These are phyloP conservation scores for Vollenhovia emeryi DNA, from an alignment of 1,140 invertebrate species.

Conservation along the genomic window DNA sequence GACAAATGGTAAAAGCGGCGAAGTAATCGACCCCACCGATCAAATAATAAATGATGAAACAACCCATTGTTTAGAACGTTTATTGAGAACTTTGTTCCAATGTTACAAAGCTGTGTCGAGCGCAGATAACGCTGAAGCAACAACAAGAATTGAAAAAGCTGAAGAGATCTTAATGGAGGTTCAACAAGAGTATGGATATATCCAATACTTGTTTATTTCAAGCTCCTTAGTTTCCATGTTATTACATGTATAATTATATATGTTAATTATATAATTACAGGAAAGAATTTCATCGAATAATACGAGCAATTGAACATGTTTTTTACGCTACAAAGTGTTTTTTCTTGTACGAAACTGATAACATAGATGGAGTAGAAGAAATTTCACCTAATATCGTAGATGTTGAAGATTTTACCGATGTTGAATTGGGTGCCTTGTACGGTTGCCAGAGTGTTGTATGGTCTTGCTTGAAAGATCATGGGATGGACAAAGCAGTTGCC, in stretches of 20 bases:
- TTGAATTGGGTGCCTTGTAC: neutral
- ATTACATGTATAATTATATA: no score
- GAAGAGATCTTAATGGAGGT: neutral
- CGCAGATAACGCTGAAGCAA: neutral
- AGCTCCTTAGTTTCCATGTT: no score
- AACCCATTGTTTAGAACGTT: neutral
- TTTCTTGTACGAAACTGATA: neutral
- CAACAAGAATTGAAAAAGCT: neutral
- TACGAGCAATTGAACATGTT: conserved; percentile 20
- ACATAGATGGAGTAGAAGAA: neutral
- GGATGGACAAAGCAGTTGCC: neutral
- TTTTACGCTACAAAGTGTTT: conserved; percentile 42
- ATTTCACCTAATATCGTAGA: conserved; percentile 20
- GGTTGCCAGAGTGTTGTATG: conserved; percentile 4
- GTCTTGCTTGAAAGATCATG: conserved; percentile 1
- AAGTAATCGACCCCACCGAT: no score
- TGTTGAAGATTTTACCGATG: neutral
- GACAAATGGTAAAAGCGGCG: no score
- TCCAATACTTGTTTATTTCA: no score
- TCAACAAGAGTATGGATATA: conserved; percentile 28
- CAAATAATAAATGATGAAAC: neutral
- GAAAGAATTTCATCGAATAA: neutral
- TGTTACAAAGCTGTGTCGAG: conserved; percentile 7
- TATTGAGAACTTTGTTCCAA: neutral
- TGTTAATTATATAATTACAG: conserved; percentile 11